Evolutionary conservation across 2,113 vertebrate species (phyloP).

Genomic region (Pterocles burchelli): DNA sequence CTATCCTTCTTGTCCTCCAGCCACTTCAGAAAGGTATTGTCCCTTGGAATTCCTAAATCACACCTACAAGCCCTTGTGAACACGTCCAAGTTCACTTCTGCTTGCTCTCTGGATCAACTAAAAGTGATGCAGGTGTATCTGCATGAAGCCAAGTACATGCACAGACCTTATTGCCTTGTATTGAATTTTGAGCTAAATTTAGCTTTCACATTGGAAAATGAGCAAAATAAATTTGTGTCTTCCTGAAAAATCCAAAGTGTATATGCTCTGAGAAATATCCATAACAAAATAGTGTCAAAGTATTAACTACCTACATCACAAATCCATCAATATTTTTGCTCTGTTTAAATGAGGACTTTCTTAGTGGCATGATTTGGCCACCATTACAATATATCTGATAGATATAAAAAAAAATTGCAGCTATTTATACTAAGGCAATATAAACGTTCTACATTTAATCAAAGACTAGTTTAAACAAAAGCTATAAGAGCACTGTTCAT

Average conservation of each 20-base stretch:
- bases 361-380: not conserved
- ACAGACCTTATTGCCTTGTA: not conserved
- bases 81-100: not conserved
- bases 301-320: not conserved
- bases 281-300: not conserved
- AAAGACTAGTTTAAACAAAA: not conserved
- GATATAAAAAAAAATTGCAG: not conserved
- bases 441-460: not conserved
- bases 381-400: not conserved
- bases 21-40: not conserved
- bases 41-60: not conserved
- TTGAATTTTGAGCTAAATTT: not conserved
- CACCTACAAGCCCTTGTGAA: not conserved
- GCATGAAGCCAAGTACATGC: not conserved
- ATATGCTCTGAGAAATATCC: not conserved
- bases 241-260: not conserved
- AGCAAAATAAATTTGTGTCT: not conserved
- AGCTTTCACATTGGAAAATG: not conserved
- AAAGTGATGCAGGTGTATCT: not conserved
- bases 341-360: not conserved
- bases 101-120: not conserved
- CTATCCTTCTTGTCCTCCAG: not conserved
- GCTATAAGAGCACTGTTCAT: not conserved
- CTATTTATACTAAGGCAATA: not conserved
- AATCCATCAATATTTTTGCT: not conserved